Base-by-base conservation (phyloP, 1,140 invertebrate genomes). In the Nasonia vitripennis region DNA sequence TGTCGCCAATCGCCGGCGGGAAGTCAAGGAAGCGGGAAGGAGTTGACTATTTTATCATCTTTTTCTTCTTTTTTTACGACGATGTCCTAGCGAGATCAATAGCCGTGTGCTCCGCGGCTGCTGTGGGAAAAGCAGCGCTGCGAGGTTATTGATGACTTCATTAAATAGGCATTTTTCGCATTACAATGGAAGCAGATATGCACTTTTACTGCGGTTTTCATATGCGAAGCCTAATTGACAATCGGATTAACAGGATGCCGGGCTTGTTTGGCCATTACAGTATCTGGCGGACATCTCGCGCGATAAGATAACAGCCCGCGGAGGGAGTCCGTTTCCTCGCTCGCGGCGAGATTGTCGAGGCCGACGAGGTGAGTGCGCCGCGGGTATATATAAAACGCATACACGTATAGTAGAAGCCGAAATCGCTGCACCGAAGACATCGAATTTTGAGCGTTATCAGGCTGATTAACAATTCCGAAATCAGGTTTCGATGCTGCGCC, bases 391-490 rank as follows among this genome's bases (percentile, higher is more conserved):
- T 51, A 48, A 11, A 6, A 48, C 0, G 45, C 45, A 48, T 48
- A 48, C 27, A 27, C 27, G 11, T 10, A 14, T 14, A 5, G 48
- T 0, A 3, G 34, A 51, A 51, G 10, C 48, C 48, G 34, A 37
- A 37, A 37, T 37, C 34, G 34, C 34, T 37, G 34, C 34, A 6
- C 34, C 34, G 34, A 20, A 62, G 55, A 62, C 55, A n/a, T n/a
- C 55, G 20, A n/a, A 62, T 62, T 62, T n/a, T n/a, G 27, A 27
- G 20, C 67, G 27, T 77, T 51, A 77, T 77, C 74, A 48, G 17
- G 27, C 37, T 45, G 78, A 80, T 80, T 80, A 80, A 70, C 78
- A 48, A 80, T 68, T 70, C 37, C 20, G 51, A 70, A 70, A 80
- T 70, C 78, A 70, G 78, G 78, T 80, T 80, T 27, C 3, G 71